These are phyloP conservation scores for Napeogenes sylphis DNA, from an alignment of 2,888 invertebrate species.

Conservation along the genomic window DNA sequence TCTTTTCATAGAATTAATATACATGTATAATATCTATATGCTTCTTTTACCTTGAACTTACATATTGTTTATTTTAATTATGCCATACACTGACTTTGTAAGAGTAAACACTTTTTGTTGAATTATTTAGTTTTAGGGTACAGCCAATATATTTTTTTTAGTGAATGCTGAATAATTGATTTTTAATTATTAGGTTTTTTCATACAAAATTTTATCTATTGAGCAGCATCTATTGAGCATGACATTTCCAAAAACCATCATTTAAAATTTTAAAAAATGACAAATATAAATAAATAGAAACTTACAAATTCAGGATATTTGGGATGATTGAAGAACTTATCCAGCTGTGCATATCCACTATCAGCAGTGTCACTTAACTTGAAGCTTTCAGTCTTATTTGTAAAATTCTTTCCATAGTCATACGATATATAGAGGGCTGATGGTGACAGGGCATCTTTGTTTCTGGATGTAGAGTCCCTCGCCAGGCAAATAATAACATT, in stretches of 20 bases:
- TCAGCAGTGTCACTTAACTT: slow-evolving; percentile 70
- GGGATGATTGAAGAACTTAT: slow-evolving; percentile 91
- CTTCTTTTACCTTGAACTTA: neutral
- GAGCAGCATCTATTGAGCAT: too few relatives aligned
- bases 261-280: too few relatives aligned
- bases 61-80: neutral
- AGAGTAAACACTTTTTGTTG: too few relatives aligned
- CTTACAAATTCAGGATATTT: slow-evolving; percentile 88
- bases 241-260: too few relatives aligned
- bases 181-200: too few relatives aligned
- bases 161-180: too few relatives aligned
- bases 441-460: slow-evolving; percentile 78
- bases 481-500: slow-evolving; percentile 92
- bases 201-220: too few relatives aligned
- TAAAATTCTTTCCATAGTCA: slow-evolving; percentile 89
- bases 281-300: slow-evolving; percentile 37
- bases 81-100: neutral
- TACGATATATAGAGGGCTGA: slow-evolving; percentile 91
- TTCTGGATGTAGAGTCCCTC: slow-evolving; percentile 80
- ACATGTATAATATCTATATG: too few relatives aligned
- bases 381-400: slow-evolving; percentile 84
- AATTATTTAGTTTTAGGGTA: too few relatives aligned
- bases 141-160: too few relatives aligned
- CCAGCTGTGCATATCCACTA: slow-evolving; percentile 82
- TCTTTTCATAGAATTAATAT: too few relatives aligned